Evolutionary conservation across 2,888 invertebrate genomes (phyloP).

Genomic region (Meloe dianella): DNA sequence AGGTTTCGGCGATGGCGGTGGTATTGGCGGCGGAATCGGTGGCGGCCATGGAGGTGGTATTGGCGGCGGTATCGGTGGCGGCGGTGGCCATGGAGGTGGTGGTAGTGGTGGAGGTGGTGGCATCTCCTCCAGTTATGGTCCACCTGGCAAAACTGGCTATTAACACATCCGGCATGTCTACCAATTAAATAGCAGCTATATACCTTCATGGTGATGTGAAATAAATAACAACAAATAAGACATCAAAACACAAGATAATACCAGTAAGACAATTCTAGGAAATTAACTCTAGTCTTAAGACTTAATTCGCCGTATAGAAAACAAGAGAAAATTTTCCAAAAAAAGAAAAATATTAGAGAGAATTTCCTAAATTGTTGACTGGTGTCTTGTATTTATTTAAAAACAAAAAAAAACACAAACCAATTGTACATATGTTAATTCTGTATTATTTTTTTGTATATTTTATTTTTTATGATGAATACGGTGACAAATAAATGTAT

Average conservation of each 20-base stretch:
- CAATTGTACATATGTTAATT: slow-evolving; percentile 54
- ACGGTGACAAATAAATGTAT: slow-evolving; percentile 43
- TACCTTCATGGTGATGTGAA: slow-evolving; percentile 25
- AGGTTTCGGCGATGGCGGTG: slow-evolving; percentile 48
- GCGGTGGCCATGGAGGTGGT: slow-evolving; percentile 41
- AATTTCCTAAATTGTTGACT: background rate
- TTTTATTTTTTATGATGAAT: slow-evolving; percentile 42
- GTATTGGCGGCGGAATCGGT: slow-evolving; percentile 39
- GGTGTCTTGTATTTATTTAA: background rate
- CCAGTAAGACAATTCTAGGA: slow-evolving; percentile 7
- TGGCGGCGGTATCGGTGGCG: slow-evolving; percentile 43
- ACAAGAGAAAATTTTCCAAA: too few species aligned
- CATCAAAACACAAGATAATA: background rate
- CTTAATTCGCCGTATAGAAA: slow-evolving; percentile 29
- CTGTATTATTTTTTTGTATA: slow-evolving; percentile 52
- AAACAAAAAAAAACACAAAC: too few species aligned
- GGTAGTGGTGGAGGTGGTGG: slow-evolving; percentile 48
- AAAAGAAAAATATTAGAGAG: background rate
- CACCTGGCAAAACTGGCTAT: slow-evolving; percentile 60
- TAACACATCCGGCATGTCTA: too few species aligned
- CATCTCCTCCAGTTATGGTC: slow-evolving; percentile 57
- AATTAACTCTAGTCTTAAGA: slow-evolving; percentile 22
- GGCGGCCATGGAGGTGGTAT: slow-evolving; percentile 49
- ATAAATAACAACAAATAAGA: background rate
- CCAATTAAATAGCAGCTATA: too few species aligned